Evolutionary conservation across 2,888 invertebrate genomes (phyloP).

Genomic region (Noctua comes): DNA sequence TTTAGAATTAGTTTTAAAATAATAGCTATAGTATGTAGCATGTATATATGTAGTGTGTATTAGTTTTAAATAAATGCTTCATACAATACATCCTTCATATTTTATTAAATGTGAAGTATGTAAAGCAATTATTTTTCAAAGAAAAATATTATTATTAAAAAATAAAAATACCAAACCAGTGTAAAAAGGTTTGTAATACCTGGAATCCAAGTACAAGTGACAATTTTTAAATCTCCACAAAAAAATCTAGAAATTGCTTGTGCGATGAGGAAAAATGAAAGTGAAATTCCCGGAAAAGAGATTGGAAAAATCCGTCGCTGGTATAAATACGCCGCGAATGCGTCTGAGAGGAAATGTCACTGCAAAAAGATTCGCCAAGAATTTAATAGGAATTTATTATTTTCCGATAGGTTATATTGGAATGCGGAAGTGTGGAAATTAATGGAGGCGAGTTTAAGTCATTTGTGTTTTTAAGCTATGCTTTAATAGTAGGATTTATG

Average conservation of each 20-base stretch:
- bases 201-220: background rate
- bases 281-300: conserved; percentile 18
- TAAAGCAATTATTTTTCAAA: too few relatives aligned
- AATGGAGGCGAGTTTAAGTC: background rate
- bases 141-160: too few relatives aligned
- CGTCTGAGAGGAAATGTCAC: conserved; percentile 7
- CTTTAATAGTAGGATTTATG: background rate
- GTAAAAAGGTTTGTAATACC: background rate
- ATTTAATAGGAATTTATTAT: conserved; percentile 41
- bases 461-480: too few relatives aligned
- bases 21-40: too few relatives aligned
- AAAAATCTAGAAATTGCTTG: background rate
- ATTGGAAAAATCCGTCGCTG: conserved; percentile 22
- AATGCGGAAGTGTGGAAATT: background rate
- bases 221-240: background rate
- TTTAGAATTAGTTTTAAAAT: too few relatives aligned
- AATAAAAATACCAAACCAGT: background rate
- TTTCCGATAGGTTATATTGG: conserved; percentile 12
- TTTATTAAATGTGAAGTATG: too few relatives aligned
- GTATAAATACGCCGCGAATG: conserved; percentile 31
- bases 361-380: conserved; percentile 20
- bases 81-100: too few relatives aligned
- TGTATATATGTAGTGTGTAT: too few relatives aligned
- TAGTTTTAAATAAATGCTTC: too few relatives aligned
- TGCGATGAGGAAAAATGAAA: background rate